These are phyloP conservation scores for Gyrodactylus bullatarudis DNA, from an alignment of 1,140 invertebrate genomes.

Conservation along the genomic window DNA sequence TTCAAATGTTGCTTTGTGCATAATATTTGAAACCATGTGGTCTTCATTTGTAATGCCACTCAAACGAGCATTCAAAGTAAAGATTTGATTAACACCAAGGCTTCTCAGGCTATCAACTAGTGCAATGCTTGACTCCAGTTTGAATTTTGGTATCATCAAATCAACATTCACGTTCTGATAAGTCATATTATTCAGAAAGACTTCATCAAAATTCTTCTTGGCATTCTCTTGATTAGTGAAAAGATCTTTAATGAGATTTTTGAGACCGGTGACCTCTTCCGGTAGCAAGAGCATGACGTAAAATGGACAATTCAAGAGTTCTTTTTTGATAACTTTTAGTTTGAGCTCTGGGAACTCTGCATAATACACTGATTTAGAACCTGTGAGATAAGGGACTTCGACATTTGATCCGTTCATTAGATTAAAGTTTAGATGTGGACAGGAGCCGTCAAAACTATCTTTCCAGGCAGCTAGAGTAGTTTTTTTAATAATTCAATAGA, in stretches of 20 bases:
- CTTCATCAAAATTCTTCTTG: background rate
- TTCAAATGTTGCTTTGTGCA: background rate
- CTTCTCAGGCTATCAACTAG: background rate
- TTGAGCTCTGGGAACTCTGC: background rate
- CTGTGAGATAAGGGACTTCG: background rate
- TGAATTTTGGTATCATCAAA: background rate
- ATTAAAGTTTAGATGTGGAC: background rate
- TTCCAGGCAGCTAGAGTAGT: background rate
- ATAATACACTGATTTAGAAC: background rate
- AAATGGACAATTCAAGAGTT: background rate
- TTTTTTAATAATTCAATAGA: background rate
- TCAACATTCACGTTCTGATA: background rate
- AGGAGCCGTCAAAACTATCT: background rate
- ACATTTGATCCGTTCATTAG: background rate
- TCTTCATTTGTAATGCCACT: background rate
- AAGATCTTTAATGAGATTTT: background rate
- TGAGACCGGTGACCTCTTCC: background rate
- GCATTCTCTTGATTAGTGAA: background rate
- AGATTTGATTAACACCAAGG: background rate
- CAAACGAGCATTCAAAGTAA: background rate
- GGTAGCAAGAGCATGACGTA: background rate
- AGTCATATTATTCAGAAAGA: background rate
- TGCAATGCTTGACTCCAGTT: background rate
- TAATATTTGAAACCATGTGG: background rate
- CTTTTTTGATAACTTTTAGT: background rate